A percentile compares a stretch with the other conserved stretches of the same genome.
Conservation (phyloP, 2,888 invertebrate genomes). For the Cataglyphis cursor region DNA sequence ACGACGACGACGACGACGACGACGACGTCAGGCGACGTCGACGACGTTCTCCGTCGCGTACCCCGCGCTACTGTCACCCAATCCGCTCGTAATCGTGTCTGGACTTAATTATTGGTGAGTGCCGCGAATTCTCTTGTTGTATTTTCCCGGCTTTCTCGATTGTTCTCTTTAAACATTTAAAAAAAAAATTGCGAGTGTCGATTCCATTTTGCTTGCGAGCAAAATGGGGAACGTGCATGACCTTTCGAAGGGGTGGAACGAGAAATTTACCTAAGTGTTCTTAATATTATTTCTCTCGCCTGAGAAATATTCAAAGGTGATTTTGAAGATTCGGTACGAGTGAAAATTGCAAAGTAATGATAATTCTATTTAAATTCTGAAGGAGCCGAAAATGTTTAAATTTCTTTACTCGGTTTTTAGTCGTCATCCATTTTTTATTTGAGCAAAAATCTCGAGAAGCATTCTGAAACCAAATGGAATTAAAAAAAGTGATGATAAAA, state of each 20-base stretch:
- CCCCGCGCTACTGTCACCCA: constrained; percentile 84
- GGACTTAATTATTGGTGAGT: constrained; percentile 87
- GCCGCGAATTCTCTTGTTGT: constrained; percentile 38
- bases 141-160: neutral
- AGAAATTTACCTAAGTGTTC: neutral
- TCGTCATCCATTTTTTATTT: neutral
- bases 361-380: constrained; percentile 3
- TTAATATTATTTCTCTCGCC: neutral
- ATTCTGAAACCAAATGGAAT: neutral
- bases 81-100: constrained; percentile 83
- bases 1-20: constrained; percentile 75
- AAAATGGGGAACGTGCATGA: neutral
- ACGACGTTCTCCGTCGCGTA: constrained; percentile 86
- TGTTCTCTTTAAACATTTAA: neutral
- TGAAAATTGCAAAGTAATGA: neutral
- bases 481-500: neutral
- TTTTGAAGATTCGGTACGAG: neutral
- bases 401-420: neutral
- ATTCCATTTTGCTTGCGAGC: constrained; percentile 20
- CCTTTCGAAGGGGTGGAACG: neutral
- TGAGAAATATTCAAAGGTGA: neutral
- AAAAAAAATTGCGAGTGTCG: neutral
- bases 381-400: neutral
- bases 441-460: neutral
- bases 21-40: constrained; percentile 89